Evolutionary conservation across 2,113 vertebrate genomes (phyloP), one percentile per base, ranked within the genome.

Genomic region (Gymnocephalus cernua): DNA sequence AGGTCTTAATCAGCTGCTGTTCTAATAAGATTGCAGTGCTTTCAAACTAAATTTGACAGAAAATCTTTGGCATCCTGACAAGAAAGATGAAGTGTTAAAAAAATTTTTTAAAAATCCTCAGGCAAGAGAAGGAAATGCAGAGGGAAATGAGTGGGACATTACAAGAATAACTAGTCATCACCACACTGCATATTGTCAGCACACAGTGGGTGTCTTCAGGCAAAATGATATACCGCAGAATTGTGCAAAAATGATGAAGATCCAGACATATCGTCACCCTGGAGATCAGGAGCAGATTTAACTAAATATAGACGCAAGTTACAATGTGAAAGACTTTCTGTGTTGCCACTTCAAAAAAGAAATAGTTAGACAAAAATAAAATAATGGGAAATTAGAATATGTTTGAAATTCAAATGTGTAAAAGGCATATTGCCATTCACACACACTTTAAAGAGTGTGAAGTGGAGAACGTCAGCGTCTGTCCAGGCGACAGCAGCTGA

Each of bases 331-430:
- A 54, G 61, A 68, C 67, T 29, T 27, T 64, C 53, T 67, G 50
- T 25, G 35, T 70, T 53, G 65, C 19, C 75, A 65, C 77, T 74
- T 84, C 75, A 80, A 69, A 80, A 75, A 73, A 77, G 48, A 73
- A 74, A 68, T 38, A 45, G 56, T 45, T 25, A 4, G 79, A 83
- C 59, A 1, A 65, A 84, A 85, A 86, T 86, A 82, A 83, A 84
- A 74, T 67, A 71, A 77, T 11, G 61, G 32, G 27, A 53, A 78
- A 82, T 79, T 77, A 74, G 81, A 88, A 87, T 82, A 47, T 56
- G 71, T 89, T 89, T 91, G 83, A 91, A 90, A 86, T 83, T 86
- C 79, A 80, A 63, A 79, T 84, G 51, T 58, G 66, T 47, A 29
- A 79, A 63, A 29, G 65, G 11, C 62, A 21, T 27, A 25, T 78